Conservation (phyloP, 2,888 invertebrate genomes). For the Erebia ligea region DNA sequence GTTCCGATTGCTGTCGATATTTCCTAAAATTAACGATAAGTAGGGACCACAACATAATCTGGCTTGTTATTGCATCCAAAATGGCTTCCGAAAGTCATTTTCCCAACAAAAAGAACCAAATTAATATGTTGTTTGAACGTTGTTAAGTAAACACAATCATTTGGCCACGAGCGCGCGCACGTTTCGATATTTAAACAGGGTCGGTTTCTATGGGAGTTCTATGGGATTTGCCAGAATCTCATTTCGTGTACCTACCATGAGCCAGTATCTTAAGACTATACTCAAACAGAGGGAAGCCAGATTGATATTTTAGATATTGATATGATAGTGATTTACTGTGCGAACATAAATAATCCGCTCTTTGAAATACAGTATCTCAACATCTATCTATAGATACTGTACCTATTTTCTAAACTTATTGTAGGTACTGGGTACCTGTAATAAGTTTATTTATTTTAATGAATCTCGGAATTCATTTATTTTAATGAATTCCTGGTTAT, state of each 20-base stretch:
- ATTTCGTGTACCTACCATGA: conserved; percentile 65
- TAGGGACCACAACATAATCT: background rate
- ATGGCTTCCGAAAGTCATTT: conserved; percentile 72
- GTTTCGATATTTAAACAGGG: conserved; percentile 61
- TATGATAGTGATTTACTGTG: conserved; percentile 78
- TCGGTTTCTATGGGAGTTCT: conserved; percentile 50
- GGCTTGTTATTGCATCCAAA: conserved; percentile 38
- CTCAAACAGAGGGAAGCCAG: conserved; percentile 73
- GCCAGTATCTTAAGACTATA: conserved; percentile 77
- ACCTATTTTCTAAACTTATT: too few species aligned
- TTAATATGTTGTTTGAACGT: conserved; percentile 83
- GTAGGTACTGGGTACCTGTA: background rate
- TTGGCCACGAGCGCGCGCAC: conserved; percentile 71
- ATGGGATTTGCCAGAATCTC: conserved; percentile 77
- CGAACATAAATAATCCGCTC: conserved; percentile 68
- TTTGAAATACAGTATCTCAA: conserved; percentile 36
- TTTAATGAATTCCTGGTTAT: too few species aligned
- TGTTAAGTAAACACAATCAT: conserved; percentile 80
- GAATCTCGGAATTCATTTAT: too few species aligned
- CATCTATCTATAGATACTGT: background rate
- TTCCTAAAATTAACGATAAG: background rate
- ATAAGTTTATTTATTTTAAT: background rate
- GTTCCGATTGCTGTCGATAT: background rate
- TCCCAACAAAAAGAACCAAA: conserved; percentile 73
- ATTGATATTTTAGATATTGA: conserved; percentile 80